Conservation (phyloP, 2,888 invertebrate species). For the Palloptera scutellata region DNA sequence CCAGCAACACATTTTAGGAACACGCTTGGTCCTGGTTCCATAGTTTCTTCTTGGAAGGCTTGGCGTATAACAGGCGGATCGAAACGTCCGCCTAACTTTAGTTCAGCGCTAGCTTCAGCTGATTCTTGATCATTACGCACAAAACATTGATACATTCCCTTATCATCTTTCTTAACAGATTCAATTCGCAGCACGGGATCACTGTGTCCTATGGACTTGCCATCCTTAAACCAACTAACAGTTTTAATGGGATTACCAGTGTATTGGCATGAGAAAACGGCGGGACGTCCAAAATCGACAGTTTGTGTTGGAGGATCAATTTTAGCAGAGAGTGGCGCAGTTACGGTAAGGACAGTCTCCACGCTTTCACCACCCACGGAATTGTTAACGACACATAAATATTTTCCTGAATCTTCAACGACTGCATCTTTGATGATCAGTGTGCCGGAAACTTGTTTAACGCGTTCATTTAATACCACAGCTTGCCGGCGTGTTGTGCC, state of each 20-base stretch:
- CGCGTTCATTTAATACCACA: slow-evolving; percentile 88
- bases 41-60: slow-evolving; percentile 87
- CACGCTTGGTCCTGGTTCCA: slow-evolving; percentile 88
- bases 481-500: slow-evolving; percentile 86
- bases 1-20: slow-evolving; percentile 92
- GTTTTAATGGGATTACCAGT: slow-evolving; percentile 91
- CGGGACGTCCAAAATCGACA: slow-evolving; percentile 92
- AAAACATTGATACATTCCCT: slow-evolving; percentile 97
- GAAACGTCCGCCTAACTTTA: slow-evolving; percentile 91
- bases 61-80: slow-evolving; percentile 90
- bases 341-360: slow-evolving; percentile 90
- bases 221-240: slow-evolving; percentile 92
- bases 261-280: slow-evolving; percentile 89
- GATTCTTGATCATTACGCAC: slow-evolving; percentile 92
- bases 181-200: slow-evolving; percentile 85
- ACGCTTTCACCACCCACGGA: slow-evolving; percentile 93
- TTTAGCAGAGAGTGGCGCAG: slow-evolving; percentile 85
- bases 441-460: slow-evolving; percentile 92
- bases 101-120: slow-evolving; percentile 90
- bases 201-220: slow-evolving; percentile 82
- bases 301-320: slow-evolving; percentile 92
- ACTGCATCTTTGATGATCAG: slow-evolving; percentile 90
- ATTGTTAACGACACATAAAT: slow-evolving; percentile 93
- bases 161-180: slow-evolving; percentile 91
- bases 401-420: slow-evolving; percentile 93